Base-by-base conservation (phyloP, 2,888 invertebrate genomes). In the Nymphalis urticae region DNA sequence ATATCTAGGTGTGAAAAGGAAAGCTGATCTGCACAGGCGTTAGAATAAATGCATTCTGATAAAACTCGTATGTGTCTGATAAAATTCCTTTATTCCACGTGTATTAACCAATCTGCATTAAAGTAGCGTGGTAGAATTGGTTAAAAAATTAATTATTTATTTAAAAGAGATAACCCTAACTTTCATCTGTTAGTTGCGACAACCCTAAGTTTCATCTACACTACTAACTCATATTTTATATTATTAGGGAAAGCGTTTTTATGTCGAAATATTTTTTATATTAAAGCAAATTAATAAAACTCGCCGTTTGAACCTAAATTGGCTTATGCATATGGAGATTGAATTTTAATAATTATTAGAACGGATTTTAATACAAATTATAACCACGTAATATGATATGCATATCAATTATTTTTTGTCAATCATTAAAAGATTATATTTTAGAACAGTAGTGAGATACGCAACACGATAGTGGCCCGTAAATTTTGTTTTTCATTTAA, bases 251-350 rank as follows among this genome's bases (percentile, higher is more conserved):
- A 73, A 73, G 64, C 58, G 62, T 42, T 48, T 51, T 19, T 42
- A 64, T 42, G 42, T 66, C 60, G 42, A 58, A 70, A 64, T 72
- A 64, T 66, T 71, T 70, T 73, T 69, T 66, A 73, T 69, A 70
- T 65, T 32, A 50, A 72, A 54, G 58, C 65, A 69, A 62, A 72
- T 68, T 21, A 24, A 64, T 66, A 66, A 24, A 48, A 24, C 48
- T 56, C 24, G 24, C 54, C 16, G 53, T 56, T 60, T 32, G 16
- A 32, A 61, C 47, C 58, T 56, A 65, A 36, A 62, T 56, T 62
- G 56, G 24, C 42, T 66, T 62, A 66, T 66, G 21, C 68, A 50
- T 56, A 66, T 71, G 54, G 16, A 64, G 24, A 63, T 63, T 59
- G 21, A 59, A 63, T 50, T 63, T 63, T 65, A 58, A 17, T 54